These are phyloP conservation scores for Gastracanthus pulcherrimus DNA, from an alignment of 2,888 invertebrate species.

Conservation along the genomic window DNA sequence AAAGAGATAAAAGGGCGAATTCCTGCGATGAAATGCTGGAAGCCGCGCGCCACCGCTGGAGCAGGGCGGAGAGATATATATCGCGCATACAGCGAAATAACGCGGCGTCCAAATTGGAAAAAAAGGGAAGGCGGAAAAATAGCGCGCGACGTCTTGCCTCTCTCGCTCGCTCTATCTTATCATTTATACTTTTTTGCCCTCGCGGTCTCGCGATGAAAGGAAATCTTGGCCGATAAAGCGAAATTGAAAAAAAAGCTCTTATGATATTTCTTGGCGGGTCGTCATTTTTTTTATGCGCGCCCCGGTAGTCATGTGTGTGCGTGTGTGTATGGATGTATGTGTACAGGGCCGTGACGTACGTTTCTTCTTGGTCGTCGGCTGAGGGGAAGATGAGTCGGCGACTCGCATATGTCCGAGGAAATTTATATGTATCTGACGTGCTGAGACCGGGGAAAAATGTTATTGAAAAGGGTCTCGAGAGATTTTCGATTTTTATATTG, in stretches of 20 bases:
- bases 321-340: background rate
- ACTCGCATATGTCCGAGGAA: background rate
- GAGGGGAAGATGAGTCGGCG: background rate
- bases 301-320: background rate
- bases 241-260: conserved; percentile 47
- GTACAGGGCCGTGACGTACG: background rate
- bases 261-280: conserved; percentile 13
- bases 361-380: too few relatives aligned
- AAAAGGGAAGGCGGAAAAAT: conserved; percentile 44
- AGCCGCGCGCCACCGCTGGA: conserved; percentile 47
- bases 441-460: conserved; percentile 12
- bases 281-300: conserved; percentile 31
- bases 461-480: conserved; percentile 27
- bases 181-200: background rate
- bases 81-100: conserved; percentile 9
- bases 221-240: conserved; percentile 49
- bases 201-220: conserved; percentile 24
- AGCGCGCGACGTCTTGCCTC: conserved; percentile 4
- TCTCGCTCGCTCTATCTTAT: conserved; percentile 33
- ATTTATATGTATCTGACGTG: conserved; percentile 42
- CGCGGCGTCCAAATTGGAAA: conserved; percentile 53
- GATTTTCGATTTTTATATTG: conserved; percentile 36
- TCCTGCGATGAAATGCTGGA: conserved; percentile 61
- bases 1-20: conserved; percentile 57
- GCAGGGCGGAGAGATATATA: conserved; percentile 13